A percentile compares a stretch with the other conserved stretches of the same genome.
These are phyloP conservation scores for Muscicapa comitata DNA, from an alignment of 2,797 vertebrate species.

Conservation along the genomic window DNA sequence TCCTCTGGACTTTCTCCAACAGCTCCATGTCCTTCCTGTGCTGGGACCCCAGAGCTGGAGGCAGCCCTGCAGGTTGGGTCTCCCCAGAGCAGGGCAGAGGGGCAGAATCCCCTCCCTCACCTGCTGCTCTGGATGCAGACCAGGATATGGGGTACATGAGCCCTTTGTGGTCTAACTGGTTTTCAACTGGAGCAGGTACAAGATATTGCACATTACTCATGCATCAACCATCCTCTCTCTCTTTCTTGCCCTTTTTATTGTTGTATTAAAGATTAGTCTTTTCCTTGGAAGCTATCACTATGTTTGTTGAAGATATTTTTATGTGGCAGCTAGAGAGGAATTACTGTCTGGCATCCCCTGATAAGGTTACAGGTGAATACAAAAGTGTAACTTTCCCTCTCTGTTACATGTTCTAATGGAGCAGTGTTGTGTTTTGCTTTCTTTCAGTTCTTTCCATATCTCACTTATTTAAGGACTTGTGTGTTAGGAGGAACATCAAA, in stretches of 20 bases:
- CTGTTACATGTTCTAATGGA: background rate
- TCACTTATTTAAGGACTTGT: background rate
- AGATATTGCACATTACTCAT: background rate
- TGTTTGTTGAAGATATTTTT: constrained; percentile 21
- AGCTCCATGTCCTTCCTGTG: background rate
- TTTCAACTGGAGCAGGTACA: background rate
- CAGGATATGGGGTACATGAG: background rate
- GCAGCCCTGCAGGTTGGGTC: background rate
- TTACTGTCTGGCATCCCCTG: background rate
- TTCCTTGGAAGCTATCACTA: background rate
- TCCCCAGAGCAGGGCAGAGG: background rate
- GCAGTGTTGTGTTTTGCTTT: background rate
- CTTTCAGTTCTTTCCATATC: background rate
- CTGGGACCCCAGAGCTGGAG: background rate
- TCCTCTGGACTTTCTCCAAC: background rate
- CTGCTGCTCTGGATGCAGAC: background rate
- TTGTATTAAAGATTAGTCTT: constrained; percentile 12
- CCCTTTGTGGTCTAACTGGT: background rate
- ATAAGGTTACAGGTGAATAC: constrained; percentile 2
- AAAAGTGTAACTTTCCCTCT: background rate
- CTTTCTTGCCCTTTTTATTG: background rate
- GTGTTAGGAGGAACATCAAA: background rate
- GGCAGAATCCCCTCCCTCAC: background rate
- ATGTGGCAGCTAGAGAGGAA: background rate
- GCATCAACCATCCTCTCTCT: background rate